These are phyloP conservation scores for Salvelinus namaycush DNA, from an alignment of 2,113 vertebrate genomes.

Conservation along the genomic window DNA sequence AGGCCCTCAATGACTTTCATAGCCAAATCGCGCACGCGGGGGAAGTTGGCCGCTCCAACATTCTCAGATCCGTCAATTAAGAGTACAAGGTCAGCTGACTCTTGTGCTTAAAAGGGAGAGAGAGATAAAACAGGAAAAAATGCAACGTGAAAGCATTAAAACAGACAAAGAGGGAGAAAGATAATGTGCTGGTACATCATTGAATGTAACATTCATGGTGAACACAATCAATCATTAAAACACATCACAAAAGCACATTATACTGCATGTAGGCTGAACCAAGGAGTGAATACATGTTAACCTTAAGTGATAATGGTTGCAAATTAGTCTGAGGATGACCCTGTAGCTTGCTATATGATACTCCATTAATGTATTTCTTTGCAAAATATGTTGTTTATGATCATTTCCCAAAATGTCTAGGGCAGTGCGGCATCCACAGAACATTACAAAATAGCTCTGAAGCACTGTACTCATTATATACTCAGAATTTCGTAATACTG, in stretches of 20 bases:
- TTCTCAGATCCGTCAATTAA: conserved; percentile 99
- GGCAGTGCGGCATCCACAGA: neutral
- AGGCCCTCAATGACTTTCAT: conserved; percentile 91
- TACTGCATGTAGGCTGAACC: conserved; percentile 95
- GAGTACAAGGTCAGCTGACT: conserved; percentile 96
- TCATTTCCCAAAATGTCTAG: neutral
- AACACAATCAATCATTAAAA: conserved; percentile 76
- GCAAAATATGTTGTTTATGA: neutral
- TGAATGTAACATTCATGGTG: conserved; percentile 80
- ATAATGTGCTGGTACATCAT: conserved; percentile 77
- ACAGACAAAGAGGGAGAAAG: conserved; percentile 69
- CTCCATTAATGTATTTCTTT: neutral
- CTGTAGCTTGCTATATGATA: neutral
- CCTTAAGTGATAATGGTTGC: neutral
- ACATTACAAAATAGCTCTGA: neutral
- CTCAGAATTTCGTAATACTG: neutral
- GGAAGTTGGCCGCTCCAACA: conserved; percentile 91
- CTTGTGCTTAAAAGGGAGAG: conserved; percentile 85
- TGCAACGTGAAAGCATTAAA: conserved; percentile 93
- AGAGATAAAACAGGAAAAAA: conserved; percentile 80
- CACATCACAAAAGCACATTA: conserved; percentile 72
- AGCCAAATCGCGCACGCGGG: conserved; percentile 87
- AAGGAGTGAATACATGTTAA: conserved; percentile 50
- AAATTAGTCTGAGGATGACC: neutral
- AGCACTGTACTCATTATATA: neutral